These are phyloP conservation scores for Nephrotoma flavescens DNA, from an alignment of 2,888 invertebrate genomes.

Conservation along the genomic window DNA sequence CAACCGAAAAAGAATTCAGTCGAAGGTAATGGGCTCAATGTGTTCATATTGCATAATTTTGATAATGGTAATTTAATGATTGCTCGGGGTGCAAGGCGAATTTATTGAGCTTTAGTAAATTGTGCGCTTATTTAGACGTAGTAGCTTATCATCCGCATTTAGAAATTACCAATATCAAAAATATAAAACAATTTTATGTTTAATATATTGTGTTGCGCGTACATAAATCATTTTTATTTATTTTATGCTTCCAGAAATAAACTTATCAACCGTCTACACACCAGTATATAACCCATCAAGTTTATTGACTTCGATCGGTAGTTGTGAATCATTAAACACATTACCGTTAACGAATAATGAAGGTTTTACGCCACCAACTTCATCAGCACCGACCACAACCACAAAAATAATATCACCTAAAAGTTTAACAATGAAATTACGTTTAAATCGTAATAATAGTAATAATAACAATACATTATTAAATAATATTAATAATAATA, in stretches of 20 bases:
- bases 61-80: background rate
- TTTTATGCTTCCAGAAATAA: background rate
- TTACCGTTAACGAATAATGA: background rate
- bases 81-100: background rate
- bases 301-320: background rate
- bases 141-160: background rate
- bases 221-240: too few relatives aligned
- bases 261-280: background rate
- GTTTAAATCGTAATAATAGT: background rate
- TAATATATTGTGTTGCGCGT: background rate
- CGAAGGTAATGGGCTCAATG: conserved; percentile 2
- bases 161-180: background rate
- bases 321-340: background rate
- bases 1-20: conserved; percentile 7
- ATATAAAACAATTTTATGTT: background rate
- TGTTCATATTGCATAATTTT: background rate
- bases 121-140: background rate
- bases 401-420: conserved; percentile 7
- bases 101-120: background rate
- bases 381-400: background rate
- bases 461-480: background rate
- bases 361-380: conserved; percentile 5
- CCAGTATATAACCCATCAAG: conserved; percentile 3
- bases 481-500: background rate
- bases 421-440: background rate